Conservation (phyloP, 2,888 invertebrate species). For the Tiliacea citrago region DNA sequence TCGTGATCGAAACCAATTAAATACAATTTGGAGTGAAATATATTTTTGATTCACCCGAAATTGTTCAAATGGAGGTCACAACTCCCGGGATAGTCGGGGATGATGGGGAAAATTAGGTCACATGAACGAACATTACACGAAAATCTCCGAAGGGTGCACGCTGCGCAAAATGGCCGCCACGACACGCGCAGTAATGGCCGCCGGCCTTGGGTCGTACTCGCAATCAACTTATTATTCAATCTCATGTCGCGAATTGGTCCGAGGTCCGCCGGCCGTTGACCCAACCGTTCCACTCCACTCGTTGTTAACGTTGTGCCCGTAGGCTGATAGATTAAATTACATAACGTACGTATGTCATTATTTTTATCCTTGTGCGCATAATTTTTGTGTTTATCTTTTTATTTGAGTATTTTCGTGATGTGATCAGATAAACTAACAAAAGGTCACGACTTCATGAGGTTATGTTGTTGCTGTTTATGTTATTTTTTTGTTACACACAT, state of each 20-base stretch:
- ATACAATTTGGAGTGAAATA: conserved; percentile 30
- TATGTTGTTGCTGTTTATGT: conserved; percentile 6
- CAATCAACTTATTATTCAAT: conserved; percentile 91
- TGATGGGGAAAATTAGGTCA: conserved; percentile 73
- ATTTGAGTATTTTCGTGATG: conserved; percentile 25
- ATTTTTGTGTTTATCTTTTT: conserved; percentile 33
- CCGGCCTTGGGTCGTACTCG: conserved; percentile 87
- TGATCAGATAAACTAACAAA: conserved; percentile 29
- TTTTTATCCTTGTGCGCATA: conserved; percentile 49
- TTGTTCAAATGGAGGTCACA: conserved; percentile 30
- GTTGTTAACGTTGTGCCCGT: conserved; percentile 72
- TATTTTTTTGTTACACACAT: conserved; percentile 20
- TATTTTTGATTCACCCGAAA: conserved; percentile 34
- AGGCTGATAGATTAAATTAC: conserved; percentile 70
- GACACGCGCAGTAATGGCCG: conserved; percentile 83
- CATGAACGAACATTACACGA: conserved; percentile 70
- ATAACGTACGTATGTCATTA: conserved; percentile 60
- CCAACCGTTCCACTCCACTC: conserved; percentile 80
- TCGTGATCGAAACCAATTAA: conserved; percentile 14
- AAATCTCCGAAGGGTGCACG: conserved; percentile 76
- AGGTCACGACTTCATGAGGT: conserved; percentile 12
- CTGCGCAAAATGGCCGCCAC: conserved; percentile 84
- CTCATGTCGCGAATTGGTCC: conserved; percentile 90
- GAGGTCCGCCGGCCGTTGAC: conserved; percentile 88
- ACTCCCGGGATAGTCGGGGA: conserved; percentile 39